Percentiles rank a stretch among this genome's conserved stretches.
These are phyloP conservation scores for Pycnonotus jocosus DNA, from an alignment of 2,113 vertebrate genomes.

Conservation along the genomic window DNA sequence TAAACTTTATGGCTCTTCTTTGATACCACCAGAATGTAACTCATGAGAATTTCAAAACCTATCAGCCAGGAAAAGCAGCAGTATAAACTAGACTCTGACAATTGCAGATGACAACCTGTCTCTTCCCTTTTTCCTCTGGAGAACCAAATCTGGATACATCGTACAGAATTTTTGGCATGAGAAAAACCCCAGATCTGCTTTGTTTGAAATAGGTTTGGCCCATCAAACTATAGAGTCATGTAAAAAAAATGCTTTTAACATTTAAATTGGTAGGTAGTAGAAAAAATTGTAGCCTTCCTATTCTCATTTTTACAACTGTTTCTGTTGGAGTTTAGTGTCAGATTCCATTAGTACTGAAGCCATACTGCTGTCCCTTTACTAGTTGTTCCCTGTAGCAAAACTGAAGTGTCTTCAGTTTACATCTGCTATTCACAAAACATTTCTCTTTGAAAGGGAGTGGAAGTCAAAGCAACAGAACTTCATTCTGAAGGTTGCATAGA, in stretches of 20 bases:
- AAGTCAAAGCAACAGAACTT: constrained; percentile 3
- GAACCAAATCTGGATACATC: neutral
- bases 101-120: neutral
- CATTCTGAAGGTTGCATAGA: constrained; percentile 68
- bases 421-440: neutral
- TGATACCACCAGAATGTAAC: neutral
- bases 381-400: neutral
- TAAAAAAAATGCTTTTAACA: neutral
- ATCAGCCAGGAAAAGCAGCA: neutral
- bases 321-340: neutral
- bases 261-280: neutral
- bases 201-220: neutral
- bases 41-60: neutral
- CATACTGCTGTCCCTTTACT: neutral
- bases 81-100: neutral
- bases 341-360: neutral
- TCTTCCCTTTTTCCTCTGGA: neutral
- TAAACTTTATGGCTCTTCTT: neutral
- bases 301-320: neutral
- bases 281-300: neutral
- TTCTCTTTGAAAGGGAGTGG: neutral
- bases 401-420: neutral
- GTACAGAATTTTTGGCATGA: neutral
- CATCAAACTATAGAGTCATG: neutral
- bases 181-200: neutral